Evolutionary conservation across 2,888 invertebrate species (phyloP), one percentile per base, ranked within the genome.

Genomic region (Xanthorhoe designata): DNA sequence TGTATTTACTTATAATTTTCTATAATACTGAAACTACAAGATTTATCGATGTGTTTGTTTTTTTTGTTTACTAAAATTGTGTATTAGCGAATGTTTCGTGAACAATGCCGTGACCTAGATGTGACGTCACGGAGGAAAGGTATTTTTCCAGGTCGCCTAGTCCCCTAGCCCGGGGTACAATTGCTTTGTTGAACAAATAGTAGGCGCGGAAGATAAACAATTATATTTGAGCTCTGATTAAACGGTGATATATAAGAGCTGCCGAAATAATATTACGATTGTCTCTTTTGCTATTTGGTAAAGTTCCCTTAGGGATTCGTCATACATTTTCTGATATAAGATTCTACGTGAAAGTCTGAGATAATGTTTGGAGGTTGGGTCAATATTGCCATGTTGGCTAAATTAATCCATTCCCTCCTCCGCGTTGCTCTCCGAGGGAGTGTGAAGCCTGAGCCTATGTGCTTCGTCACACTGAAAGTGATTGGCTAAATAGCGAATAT

Each of bases 131-230:
- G 62, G 60, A 62, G 67, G 53, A 57, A 66, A 68, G 65, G 35
- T 64, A 68, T 66, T 61, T 67, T 71, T 70, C 60, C 66, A 72
- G 74, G 70, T 74, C 70, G 68, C 53, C 61, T 65, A 42, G 42
- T 55, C 47, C 56, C 18, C 49, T 60, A 42, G 64, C 70, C 63
- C 47, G 64, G 63, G 66, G 65, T 62, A 69, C 70, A 66, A 71
- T 73, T 66, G 70, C 71, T 71, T 62, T 61, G 54, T 69, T 69
- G 59, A 45, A 69, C 65, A 70, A 69, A 68, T 61, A 68, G 64
- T 63, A 65, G 54, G 61, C 29, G 51, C 53, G 50, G 59, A 58
- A 64, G 66, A 69, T 61, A 71, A 71, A 73, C 69, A 73, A 73
- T 69, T 67, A 69, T 62, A 24, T 56, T 55, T 17, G 42, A 64